A percentile compares a stretch with the other conserved stretches of the same genome.
phyloP scores from a whole-genome alignment of 1,140 invertebrate species.

The Achroia grisella region DNA sequence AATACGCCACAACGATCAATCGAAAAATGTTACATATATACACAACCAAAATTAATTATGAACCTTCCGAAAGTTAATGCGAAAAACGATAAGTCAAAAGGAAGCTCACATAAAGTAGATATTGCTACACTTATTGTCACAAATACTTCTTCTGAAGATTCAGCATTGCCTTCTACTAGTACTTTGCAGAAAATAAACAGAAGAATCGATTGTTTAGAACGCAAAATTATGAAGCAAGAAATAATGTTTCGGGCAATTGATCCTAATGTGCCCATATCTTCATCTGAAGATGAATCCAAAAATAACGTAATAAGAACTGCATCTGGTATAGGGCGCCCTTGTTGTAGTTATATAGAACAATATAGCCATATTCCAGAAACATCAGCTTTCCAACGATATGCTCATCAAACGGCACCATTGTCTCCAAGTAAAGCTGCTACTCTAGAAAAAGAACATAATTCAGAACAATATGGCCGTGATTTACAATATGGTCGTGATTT shows the following conservation, averaged over 20 bases:
- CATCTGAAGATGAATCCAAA: constrained; percentile 43
- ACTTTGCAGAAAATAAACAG: constrained; percentile 39
- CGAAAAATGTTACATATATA: constrained; percentile 47
- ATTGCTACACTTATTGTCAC: constrained; percentile 37
- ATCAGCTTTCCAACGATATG: constrained; percentile 56
- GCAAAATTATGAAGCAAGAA: constrained; percentile 51
- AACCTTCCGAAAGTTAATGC: constrained; percentile 35
- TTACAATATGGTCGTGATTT: constrained; percentile 65
- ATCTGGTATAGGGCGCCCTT: constrained; percentile 26
- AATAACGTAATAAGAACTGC: constrained; percentile 25
- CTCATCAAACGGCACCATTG: constrained; percentile 40
- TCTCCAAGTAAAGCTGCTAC: constrained; percentile 51
- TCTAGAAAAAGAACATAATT: constrained; percentile 58
- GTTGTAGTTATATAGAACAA: constrained; percentile 61
- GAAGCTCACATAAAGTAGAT: constrained; percentile 31
- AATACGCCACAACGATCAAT: constrained; percentile 19
- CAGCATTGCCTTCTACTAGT: constrained; percentile 13
- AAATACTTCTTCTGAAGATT: constrained; percentile 33
- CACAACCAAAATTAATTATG: constrained; percentile 39
- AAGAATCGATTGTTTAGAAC: constrained; percentile 53
- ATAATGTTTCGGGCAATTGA: constrained; percentile 50
- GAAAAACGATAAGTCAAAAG: constrained; percentile 23
- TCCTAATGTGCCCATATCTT: constrained; percentile 37
- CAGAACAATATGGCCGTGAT: constrained; percentile 61
- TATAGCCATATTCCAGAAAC: constrained; percentile 61